A percentile compares a stretch with the other conserved stretches of the same genome.
These are phyloP conservation scores for Raphicerus campestris DNA, from an alignment of 2,113 vertebrate species.

Conservation along the genomic window DNA sequence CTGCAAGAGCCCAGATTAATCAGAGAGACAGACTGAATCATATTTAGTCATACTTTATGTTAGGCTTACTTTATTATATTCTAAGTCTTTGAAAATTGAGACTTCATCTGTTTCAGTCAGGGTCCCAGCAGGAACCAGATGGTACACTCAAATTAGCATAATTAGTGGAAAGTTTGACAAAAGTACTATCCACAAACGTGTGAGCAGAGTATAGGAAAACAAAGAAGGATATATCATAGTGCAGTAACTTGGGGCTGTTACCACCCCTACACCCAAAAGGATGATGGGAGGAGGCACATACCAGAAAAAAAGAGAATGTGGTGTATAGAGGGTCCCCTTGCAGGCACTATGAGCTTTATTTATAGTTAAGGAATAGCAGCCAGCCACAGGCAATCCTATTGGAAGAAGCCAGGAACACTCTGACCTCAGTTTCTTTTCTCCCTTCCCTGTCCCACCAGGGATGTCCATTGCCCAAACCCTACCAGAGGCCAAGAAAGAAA, in stretches of 20 bases:
- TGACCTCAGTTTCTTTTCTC: neutral
- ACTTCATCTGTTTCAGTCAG: slow-evolving; percentile 39
- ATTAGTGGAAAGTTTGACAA: slow-evolving; percentile 52
- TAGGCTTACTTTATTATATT: slow-evolving; percentile 42
- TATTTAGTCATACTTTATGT: slow-evolving; percentile 54
- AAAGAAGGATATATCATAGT: neutral
- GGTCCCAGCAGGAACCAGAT: slow-evolving; percentile 52
- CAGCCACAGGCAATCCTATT: neutral
- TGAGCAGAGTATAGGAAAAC: neutral
- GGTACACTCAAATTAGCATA: slow-evolving; percentile 44
- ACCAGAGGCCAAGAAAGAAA: slow-evolving; percentile 9
- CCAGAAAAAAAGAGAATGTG: neutral
- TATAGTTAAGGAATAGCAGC: neutral
- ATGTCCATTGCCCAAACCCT: neutral
- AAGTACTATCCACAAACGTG: slow-evolving; percentile 44
- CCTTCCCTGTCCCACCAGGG: neutral
- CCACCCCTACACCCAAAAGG: neutral
- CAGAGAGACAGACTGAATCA: slow-evolving; percentile 25
- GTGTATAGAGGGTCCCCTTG: neutral
- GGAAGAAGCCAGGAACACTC: slow-evolving; percentile 10
- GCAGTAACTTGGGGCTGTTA: neutral
- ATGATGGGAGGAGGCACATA: neutral
- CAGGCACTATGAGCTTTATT: neutral
- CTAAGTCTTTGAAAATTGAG: slow-evolving; percentile 53
- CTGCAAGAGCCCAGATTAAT: slow-evolving; percentile 40